Evolutionary conservation across 2,797 vertebrate species (phyloP), one percentile per base, ranked within the genome.

Genomic region (Arnoldichthys spilopterus): DNA sequence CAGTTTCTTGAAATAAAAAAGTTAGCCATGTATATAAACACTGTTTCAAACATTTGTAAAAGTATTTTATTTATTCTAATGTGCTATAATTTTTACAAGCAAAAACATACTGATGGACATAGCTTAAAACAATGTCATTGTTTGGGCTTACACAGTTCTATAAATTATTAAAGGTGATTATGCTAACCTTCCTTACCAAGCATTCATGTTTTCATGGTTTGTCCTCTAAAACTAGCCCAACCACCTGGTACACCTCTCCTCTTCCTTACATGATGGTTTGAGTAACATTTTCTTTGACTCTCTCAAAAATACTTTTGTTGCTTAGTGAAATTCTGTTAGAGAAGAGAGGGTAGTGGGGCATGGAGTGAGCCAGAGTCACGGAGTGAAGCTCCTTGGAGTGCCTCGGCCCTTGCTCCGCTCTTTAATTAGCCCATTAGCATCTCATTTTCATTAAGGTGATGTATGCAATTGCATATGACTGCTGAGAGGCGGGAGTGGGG

Each of bases 361-460:
- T 89, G 90, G 87, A 91, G 88, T 85, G 84, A 76, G 83, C 80
- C 79, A 90, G 70, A 85, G 84, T 88, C 87, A 87, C 84, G 86
- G 81, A 86, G 82, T 76, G 49, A 83, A 85, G 83, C 80, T 79
- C 80, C 85, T 83, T 70, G 20, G 78, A 78, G 78, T 75, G 81
- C 71, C 76, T 76, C 49, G 34, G 72, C 87, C 90, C 79, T 30
- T 86, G 84, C 86, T 86, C 87, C 86, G 54, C 76, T 87, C 90
- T 93, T 90, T 95, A 97, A 98, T 97, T 96, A 97, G 94, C 90
- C 94, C 93, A 96, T 96, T 96, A 96, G 94, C 96, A 96, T 96
- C 93, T 93, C 94, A 93, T 95, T 94, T 94, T 95, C 95, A 95
- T 98, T 96, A 97, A 93, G 91, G 87, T 96, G 94, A 97, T 97